Percentiles rank a stretch among this genome's conserved stretches.
Conservation (phyloP, 2,888 invertebrate genomes). For the Chrysopilus asiliformis region DNA sequence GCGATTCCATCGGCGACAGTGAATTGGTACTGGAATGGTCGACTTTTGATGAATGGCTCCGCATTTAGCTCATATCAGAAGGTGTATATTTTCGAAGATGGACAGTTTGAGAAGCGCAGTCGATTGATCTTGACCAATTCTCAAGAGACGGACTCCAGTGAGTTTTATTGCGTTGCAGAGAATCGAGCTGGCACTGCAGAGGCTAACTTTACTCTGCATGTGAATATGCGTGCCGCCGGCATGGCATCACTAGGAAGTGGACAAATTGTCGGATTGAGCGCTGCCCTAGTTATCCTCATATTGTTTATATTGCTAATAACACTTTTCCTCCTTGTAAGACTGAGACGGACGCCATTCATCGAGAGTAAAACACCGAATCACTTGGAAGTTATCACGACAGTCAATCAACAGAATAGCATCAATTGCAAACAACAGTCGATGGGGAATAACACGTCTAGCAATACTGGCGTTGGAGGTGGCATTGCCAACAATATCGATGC, state of each 20-base stretch:
- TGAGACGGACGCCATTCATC: constrained; percentile 57
- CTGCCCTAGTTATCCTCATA: constrained; percentile 64
- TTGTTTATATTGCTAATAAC: constrained; percentile 59
- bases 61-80: constrained; percentile 66
- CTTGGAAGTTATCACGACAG: constrained; percentile 56
- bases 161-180: constrained; percentile 81
- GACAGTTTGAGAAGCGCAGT: constrained; percentile 61
- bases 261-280: constrained; percentile 74
- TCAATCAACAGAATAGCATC: constrained; percentile 39
- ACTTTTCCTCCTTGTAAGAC: constrained; percentile 57
- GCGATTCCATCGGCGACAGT: constrained; percentile 69
- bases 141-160: constrained; percentile 68
- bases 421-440: constrained; percentile 38
- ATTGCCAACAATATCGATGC: constrained; percentile 35
- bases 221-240: constrained; percentile 62
- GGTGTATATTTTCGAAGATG: constrained; percentile 62
- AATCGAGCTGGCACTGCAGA: constrained; percentile 79
- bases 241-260: constrained; percentile 71
- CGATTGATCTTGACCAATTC: constrained; percentile 66
- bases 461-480: constrained; percentile 35
- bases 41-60: constrained; percentile 61
- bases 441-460: constrained; percentile 38
- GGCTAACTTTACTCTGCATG: constrained; percentile 78
- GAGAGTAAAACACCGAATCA: constrained; percentile 67
- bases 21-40: constrained; percentile 80